A percentile compares a stretch with the other conserved stretches of the same genome.
These are phyloP conservation scores for Bambusicola thoracicus DNA, from an alignment of 2,113 vertebrate genomes.

Conservation along the genomic window DNA sequence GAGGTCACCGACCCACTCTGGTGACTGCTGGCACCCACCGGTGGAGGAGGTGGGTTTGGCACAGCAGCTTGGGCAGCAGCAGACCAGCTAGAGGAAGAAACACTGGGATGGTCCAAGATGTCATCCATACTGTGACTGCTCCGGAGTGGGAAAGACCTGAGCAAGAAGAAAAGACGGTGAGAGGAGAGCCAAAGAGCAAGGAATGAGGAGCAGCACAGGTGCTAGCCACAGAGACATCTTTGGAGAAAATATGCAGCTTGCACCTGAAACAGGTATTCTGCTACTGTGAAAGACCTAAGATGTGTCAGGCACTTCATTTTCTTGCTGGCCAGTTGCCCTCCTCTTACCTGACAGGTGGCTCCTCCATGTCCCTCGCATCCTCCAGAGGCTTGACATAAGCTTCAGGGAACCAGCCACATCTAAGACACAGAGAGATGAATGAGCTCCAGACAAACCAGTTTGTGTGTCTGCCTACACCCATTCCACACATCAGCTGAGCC, in stretches of 20 bases:
- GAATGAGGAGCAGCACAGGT: too few relatives aligned
- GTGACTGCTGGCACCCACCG: constrained; percentile 52
- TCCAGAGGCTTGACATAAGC: constrained; percentile 87
- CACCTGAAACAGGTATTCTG: not conserved
- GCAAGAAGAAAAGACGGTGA: not conserved
- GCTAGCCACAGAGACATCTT: too few relatives aligned
- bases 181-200: too few relatives aligned
- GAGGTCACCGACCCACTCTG: constrained; percentile 37
- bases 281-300: too few relatives aligned
- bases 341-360: constrained; percentile 50
- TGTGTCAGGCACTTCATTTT: not conserved
- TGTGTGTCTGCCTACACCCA: not conserved
- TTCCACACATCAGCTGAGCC: not conserved
- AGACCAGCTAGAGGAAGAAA: constrained; percentile 42
- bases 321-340: not conserved
- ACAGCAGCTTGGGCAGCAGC: constrained; percentile 66
- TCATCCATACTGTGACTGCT: constrained; percentile 88
- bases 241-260: not conserved
- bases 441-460: not conserved
- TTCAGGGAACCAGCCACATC: constrained; percentile 96
- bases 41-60: constrained; percentile 9
- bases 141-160: constrained; percentile 79
- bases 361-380: constrained; percentile 40
- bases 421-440: constrained; percentile 51
- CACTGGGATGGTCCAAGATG: constrained; percentile 79